phyloP scores from a whole-genome alignment of 2,888 invertebrate genomes.

The Eubasilissa splendida region DNA sequence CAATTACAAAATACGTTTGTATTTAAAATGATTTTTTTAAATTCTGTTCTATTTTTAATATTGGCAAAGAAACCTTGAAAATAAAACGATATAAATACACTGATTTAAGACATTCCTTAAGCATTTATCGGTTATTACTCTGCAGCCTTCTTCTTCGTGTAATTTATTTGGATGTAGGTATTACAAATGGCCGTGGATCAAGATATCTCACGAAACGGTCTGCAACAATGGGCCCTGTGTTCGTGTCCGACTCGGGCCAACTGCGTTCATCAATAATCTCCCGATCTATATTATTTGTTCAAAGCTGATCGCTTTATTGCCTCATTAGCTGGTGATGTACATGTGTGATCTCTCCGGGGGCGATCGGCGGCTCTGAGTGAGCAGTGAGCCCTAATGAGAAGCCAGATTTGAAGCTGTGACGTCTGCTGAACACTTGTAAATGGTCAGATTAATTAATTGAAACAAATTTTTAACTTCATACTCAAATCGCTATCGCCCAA shows the following conservation, averaged over 20 bases:
- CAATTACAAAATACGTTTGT: too few relatives aligned
- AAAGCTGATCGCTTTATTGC: constrained; percentile 38
- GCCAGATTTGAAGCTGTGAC: not conserved
- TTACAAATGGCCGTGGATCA: constrained; percentile 58
- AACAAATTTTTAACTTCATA: too few relatives aligned
- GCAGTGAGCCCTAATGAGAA: not conserved
- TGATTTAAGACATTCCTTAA: too few relatives aligned
- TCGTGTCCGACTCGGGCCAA: constrained; percentile 32
- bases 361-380: not conserved
- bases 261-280: constrained; percentile 49
- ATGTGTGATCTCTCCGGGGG: constrained; percentile 46
- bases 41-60: too few relatives aligned
- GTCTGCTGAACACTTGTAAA: too few relatives aligned
- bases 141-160: too few relatives aligned
- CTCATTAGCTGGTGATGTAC: constrained; percentile 37
- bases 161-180: constrained; percentile 50
- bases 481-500: too few relatives aligned
- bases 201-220: constrained; percentile 55
- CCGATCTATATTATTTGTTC: constrained; percentile 45
- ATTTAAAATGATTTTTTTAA: too few relatives aligned
- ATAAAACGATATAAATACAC: too few relatives aligned
- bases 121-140: too few relatives aligned
- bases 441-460: too few relatives aligned
- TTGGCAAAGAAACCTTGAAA: too few relatives aligned
- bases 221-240: constrained; percentile 54